Evolutionary conservation across 2,113 vertebrate species (phyloP), one percentile per base, ranked within the genome.

Genomic region (Mandrillus leucophaeus): DNA sequence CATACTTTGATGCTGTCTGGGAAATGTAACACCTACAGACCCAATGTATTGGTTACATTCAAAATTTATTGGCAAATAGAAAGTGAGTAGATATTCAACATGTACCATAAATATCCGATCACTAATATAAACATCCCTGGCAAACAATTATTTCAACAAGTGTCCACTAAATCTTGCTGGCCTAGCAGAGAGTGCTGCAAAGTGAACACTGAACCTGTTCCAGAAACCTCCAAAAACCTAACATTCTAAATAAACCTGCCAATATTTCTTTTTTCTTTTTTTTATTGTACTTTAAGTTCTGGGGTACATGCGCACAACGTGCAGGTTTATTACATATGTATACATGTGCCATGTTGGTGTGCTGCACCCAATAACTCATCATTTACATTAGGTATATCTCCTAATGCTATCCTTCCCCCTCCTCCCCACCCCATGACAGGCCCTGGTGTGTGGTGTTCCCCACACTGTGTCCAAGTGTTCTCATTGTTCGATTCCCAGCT

Each of bases 81-180:
- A 88, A 96, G n/a, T 70, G 32, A 82, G 6, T 64, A 66, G 35
- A 57, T 90, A 85, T 61, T 94, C 55, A 76, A 32, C 78, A 55
- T 32, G n/a, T 57, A 85, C n/a, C n/a, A 78, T 84, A 97, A 98
- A 93, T 86, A 90, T 79, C 2, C 70, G 95, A 32, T 45, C 32
- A 72, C 22, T 66, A 72, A 84, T 61, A 32, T 76, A 84, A 97
- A 94, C 18, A 85, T 55, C 20, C 38, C 64, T 59, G 82, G 73
- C 64, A 93, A 52, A 66, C 22, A 89, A 43, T 13, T 88, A 1
- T 50, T 94, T 50, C 55, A 57, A 40, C 38, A 73, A 73, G 45
- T 85, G 66, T 90, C 90, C 70, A 35, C 25, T 17, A 73, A 81
- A 75, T 78, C 55, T 45, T 78, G 75, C 38, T 95, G 72, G 82